Evolutionary conservation across 2,797 vertebrate species (phyloP).

Genomic region (Acanthurus tractus): DNA sequence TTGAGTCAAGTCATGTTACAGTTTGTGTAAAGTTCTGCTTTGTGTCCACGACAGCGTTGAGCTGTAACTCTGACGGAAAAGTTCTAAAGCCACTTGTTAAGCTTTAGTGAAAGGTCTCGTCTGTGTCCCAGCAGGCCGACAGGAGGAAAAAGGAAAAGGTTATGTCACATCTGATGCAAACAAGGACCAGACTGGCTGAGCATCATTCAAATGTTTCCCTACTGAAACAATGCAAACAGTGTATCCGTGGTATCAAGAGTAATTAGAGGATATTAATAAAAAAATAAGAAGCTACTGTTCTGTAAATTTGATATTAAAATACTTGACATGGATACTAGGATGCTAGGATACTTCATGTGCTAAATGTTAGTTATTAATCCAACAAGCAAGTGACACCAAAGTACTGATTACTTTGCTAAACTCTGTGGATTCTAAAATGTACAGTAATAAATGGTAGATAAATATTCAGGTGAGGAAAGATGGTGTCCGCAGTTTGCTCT

Average conservation of each 20-base stretch:
- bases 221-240: slow-evolving; percentile 35
- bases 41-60: slow-evolving; percentile 1
- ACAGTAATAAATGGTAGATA: too few relatives aligned
- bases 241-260: background rate
- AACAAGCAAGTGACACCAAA: background rate
- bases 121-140: background rate
- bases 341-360: background rate
- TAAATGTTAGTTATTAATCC: background rate
- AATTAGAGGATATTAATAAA: background rate
- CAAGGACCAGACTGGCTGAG: slow-evolving; percentile 16
- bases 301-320: background rate
- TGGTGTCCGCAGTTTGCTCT: too few relatives aligned
- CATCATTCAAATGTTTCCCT: slow-evolving; percentile 47
- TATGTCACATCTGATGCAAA: slow-evolving; percentile 45
- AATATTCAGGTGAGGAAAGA: too few relatives aligned
- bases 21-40: background rate
- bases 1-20: background rate
- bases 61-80: background rate
- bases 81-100: background rate
- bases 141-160: slow-evolving; percentile 58
- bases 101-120: background rate
- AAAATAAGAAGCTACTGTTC: background rate
- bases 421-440: too few relatives aligned
- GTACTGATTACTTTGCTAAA: background rate
- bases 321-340: background rate